Conservation (phyloP, 2,797 vertebrate species). For the Cossypha niveicapilla region DNA sequence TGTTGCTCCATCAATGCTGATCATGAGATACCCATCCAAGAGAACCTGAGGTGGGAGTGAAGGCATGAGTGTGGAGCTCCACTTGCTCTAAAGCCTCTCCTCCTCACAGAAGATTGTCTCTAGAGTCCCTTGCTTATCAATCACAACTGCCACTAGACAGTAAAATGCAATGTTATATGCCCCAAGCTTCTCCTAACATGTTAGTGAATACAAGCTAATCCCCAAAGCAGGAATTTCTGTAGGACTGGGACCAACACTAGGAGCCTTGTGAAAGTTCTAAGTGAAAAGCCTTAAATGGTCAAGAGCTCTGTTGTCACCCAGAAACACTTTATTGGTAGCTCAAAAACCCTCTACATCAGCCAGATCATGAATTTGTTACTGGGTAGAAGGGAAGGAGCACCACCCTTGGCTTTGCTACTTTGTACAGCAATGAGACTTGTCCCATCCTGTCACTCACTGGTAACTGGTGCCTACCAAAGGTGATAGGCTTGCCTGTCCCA, state of each 20-base stretch:
- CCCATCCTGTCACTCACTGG: not conserved
- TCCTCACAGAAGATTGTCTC: not conserved
- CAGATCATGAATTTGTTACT: not conserved
- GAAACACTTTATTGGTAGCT: not conserved
- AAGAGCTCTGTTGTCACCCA: not conserved
- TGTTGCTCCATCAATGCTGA: constrained; percentile 84
- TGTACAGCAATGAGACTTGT: not conserved
- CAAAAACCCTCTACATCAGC: not conserved
- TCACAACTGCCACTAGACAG: not conserved
- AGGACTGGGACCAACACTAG: not conserved
- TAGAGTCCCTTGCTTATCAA: not conserved
- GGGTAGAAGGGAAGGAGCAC: not conserved
- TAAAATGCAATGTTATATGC: not conserved
- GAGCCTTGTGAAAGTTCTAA: not conserved
- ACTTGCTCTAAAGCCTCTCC: not conserved
- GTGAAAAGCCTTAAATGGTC: not conserved
- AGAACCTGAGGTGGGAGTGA: constrained; percentile 78
- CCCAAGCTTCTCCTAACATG: not conserved
- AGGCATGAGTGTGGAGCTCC: not conserved
- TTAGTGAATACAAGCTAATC: not conserved
- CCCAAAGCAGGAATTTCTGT: not conserved
- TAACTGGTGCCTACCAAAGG: not conserved
- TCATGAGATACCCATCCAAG: constrained; percentile 91
- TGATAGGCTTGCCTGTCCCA: not conserved
- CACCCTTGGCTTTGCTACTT: not conserved